Evolutionary conservation across 2,797 vertebrate genomes (phyloP).

Genomic region (Paedocypris micromegethes): DNA sequence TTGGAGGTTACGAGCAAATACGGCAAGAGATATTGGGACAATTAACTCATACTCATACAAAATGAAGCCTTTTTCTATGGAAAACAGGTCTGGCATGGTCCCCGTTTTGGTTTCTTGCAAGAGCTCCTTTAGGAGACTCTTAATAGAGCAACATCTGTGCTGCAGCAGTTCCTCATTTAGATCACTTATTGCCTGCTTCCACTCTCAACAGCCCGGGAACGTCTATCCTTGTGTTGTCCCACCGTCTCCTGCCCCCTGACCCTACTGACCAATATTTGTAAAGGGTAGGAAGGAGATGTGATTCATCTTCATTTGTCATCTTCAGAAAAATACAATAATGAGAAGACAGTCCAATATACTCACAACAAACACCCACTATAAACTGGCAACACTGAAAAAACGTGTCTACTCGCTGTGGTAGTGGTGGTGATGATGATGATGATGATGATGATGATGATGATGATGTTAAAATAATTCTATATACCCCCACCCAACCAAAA

Average conservation of each 20-base stretch:
- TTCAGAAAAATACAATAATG: slow-evolving; percentile 17
- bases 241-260: slow-evolving; percentile 19
- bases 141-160: slow-evolving; percentile 39
- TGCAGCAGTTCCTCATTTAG: slow-evolving; percentile 28
- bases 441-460: too few relatives aligned
- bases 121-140: slow-evolving; percentile 31
- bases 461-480: too few relatives aligned
- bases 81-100: slow-evolving; percentile 13
- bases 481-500: too few relatives aligned
- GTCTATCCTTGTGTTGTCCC: background rate
- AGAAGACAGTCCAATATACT: slow-evolving; percentile 16
- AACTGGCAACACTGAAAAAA: too few relatives aligned
- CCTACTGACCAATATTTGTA: slow-evolving; percentile 22
- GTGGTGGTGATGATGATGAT: too few relatives aligned
- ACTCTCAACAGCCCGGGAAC: background rate
- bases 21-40: background rate
- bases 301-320: slow-evolving; percentile 25
- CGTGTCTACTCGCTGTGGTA: too few relatives aligned
- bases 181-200: slow-evolving; percentile 27
- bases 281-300: slow-evolving; percentile 7
- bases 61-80: slow-evolving; percentile 18
- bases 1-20: background rate
- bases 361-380: too few relatives aligned
- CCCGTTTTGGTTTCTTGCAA: slow-evolving; percentile 20
- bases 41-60: slow-evolving; percentile 12